Base-by-base conservation (phyloP, 2,888 invertebrate genomes). In the Clunio marinus region DNA sequence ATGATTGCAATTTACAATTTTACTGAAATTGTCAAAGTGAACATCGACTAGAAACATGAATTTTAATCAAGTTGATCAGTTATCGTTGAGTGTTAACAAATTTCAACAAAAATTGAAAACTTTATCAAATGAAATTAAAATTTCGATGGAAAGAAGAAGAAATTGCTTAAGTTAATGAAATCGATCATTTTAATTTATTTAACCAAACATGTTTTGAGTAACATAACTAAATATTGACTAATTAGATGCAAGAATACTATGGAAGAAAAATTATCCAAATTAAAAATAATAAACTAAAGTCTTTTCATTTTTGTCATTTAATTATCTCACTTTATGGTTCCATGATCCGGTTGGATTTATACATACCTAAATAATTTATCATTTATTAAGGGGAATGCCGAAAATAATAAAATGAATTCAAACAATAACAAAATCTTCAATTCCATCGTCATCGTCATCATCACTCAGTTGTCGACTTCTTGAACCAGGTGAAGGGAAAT, bases 401-500 rank as follows among this genome's bases (percentile, higher is more conserved):
- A 13, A 13, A 8, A 32, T 8, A 32, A 32, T 32, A 32, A 32
- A 32, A 8, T 32, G 45, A 45, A 15, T 7, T 57, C 27, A 57
- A 2, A 57, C 57, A 15, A 57, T 57, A 8, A 57, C 57, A 57
- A 57, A 57, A 8, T 57, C 57, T 57, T 57, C 57, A 15, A 57
- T 57, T 2, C 57, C 57, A 15, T 57, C 57, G 27, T 57, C 57
- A 25, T 57, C 57, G 4, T 57, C 57, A 22, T 66, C 66, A 2
- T 66, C 66, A 24, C 55, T 51, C 10, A 55, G 20, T 15, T 13
- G 13, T 27, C 27, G 5, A 27, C 22, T 57, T 13, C 74, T 74
- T 27, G 75, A 74, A 63, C 73, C 69, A 57, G 74, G 73, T 17
- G 76, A 76, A 73, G 57, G 27, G 8, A 57, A 27, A 25, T 27